phyloP scores from a whole-genome alignment of 2,888 invertebrate genomes.

The Gasteruption jaculator region DNA sequence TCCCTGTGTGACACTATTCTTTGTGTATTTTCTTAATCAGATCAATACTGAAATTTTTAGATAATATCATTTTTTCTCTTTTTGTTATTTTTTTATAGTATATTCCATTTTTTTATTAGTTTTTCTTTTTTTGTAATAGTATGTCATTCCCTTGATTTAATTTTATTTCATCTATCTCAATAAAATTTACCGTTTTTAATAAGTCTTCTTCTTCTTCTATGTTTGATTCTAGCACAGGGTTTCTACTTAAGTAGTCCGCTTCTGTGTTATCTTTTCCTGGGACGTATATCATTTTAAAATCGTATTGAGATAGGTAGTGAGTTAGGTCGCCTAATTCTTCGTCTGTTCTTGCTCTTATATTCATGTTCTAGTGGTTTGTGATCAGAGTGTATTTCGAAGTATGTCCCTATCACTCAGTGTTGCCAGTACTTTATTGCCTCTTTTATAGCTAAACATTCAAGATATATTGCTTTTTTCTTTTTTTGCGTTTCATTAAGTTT shows the following conservation, averaged over 20 bases:
- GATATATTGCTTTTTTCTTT: too few species aligned
- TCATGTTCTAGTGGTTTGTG: constrained; percentile 25
- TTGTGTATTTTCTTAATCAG: constrained; percentile 15
- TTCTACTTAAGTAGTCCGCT: constrained; percentile 15
- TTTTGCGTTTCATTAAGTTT: too few species aligned
- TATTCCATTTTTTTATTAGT: constrained; percentile 1
- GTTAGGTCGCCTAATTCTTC: constrained; percentile 21
- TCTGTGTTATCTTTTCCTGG: constrained; percentile 13
- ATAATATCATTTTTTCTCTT: constrained; percentile 19
- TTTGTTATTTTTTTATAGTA: constrained; percentile 2
- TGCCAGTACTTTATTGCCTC: constrained; percentile 11
- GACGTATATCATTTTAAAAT: constrained; percentile 20
- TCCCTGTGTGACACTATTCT: constrained; percentile 16
- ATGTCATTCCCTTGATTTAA: constrained; percentile 16
- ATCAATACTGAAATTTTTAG: constrained; percentile 18
- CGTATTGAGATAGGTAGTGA: constrained; percentile 23
- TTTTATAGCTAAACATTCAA: neutral
- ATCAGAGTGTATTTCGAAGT: constrained; percentile 11
- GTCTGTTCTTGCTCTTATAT: constrained; percentile 22
- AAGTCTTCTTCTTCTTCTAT: constrained; percentile 9
- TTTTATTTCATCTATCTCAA: constrained; percentile 15
- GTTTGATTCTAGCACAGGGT: constrained; percentile 10
- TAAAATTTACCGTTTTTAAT: constrained; percentile 16
- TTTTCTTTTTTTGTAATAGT: constrained; percentile 7
- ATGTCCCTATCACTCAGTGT: constrained; percentile 14